Conservation (phyloP, 2,797 vertebrate species). For the Scolopax rusticola region DNA sequence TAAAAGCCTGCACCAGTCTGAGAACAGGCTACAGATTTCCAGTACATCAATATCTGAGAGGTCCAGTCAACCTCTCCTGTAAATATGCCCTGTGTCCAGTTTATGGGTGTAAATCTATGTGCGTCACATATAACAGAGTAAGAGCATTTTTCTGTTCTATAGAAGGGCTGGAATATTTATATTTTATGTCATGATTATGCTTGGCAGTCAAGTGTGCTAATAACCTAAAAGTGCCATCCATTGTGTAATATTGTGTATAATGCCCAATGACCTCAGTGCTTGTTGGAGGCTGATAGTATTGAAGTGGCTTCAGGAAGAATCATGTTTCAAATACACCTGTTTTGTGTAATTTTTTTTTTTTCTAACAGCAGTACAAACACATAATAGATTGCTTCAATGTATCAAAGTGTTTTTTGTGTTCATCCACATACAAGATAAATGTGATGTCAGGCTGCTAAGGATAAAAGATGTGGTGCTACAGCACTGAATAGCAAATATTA, state of each 20-base stretch:
- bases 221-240: background rate
- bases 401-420: background rate
- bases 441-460: background rate
- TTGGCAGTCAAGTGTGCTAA: constrained; percentile 1
- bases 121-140: background rate
- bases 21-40: background rate
- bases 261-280: background rate
- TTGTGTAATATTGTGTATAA: background rate
- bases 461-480: background rate
- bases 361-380: background rate
- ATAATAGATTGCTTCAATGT: background rate
- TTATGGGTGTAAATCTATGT: accelerated
- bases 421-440: background rate
- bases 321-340: background rate
- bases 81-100: background rate
- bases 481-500: background rate
- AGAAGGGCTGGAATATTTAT: background rate
- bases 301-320: background rate
- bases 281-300: background rate
- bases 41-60: background rate
- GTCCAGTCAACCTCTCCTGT: background rate
- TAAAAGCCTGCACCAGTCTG: background rate
- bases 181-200: background rate
- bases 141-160: background rate
- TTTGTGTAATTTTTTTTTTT: background rate